These are phyloP conservation scores for Meghimatium bilineatum DNA, from an alignment of 2,888 invertebrate genomes.

Conservation along the genomic window DNA sequence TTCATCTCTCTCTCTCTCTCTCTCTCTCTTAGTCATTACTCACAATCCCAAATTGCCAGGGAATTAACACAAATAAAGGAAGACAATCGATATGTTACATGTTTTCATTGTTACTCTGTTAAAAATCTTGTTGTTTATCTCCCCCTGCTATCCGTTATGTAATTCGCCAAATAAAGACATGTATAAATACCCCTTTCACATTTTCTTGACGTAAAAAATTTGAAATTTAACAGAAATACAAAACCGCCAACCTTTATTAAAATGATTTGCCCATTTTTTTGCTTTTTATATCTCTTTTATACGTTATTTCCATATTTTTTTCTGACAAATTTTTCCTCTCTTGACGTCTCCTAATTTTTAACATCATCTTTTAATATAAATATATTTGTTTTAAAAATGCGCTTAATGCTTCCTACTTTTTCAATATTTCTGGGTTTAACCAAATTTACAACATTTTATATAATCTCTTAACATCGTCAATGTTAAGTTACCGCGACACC, in stretches of 20 bases:
- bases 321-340: not conserved
- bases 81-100: not conserved
- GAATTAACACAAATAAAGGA: not conserved
- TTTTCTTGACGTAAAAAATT: not conserved
- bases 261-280: not conserved
- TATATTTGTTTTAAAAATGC: not conserved
- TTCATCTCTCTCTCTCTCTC: not conserved
- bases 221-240: not conserved
- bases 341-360: not conserved
- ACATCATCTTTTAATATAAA: not conserved
- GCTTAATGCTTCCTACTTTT: not conserved
- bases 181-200: not conserved
- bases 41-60: not conserved
- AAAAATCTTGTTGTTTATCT: not conserved
- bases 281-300: not conserved
- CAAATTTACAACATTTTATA: not conserved
- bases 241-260: not conserved
- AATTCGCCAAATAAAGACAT: not conserved
- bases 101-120: slow-evolving; percentile 6
- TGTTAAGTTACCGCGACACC: no score
- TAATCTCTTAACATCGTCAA: no score
- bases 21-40: not conserved
- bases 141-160: not conserved
- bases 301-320: not conserved
- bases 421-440: not conserved